A percentile compares a stretch with the other conserved stretches of the same genome.
Conservation (phyloP, 2,797 vertebrate genomes). For the Eospalax fontanierii region DNA sequence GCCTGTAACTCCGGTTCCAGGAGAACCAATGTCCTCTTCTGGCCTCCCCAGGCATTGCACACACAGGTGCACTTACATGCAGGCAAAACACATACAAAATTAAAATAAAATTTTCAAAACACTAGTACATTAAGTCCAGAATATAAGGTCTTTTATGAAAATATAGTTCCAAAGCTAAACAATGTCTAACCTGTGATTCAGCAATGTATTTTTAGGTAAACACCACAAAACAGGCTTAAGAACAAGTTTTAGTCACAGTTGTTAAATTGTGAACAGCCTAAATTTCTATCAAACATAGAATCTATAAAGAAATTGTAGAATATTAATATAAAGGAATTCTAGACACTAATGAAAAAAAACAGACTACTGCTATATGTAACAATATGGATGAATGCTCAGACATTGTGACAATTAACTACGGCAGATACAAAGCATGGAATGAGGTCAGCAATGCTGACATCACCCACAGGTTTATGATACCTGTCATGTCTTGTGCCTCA, state of each 20-base stretch:
- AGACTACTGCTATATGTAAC: background rate
- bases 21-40: too few relatives aligned
- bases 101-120: too few relatives aligned
- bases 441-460: too few relatives aligned
- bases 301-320: background rate
- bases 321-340: background rate
- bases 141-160: conserved; percentile 18
- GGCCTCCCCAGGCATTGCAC: too few relatives aligned
- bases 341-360: background rate
- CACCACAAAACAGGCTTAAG: background rate
- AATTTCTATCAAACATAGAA: background rate
- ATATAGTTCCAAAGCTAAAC: background rate
- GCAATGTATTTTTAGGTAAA: background rate
- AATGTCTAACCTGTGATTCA: background rate
- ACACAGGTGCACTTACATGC: too few relatives aligned
- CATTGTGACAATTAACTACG: background rate
- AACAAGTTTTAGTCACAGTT: background rate
- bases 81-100: too few relatives aligned
- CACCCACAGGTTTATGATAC: background rate
- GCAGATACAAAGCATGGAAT: background rate
- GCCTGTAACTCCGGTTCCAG: too few relatives aligned
- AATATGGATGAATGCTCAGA: background rate
- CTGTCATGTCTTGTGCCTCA: background rate
- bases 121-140: background rate
- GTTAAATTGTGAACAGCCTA: background rate